A percentile compares a stretch with the other conserved stretches of the same genome.
Evolutionary conservation across 2,888 invertebrate species (phyloP).

Genomic region (Argyresthia albistria): DNA sequence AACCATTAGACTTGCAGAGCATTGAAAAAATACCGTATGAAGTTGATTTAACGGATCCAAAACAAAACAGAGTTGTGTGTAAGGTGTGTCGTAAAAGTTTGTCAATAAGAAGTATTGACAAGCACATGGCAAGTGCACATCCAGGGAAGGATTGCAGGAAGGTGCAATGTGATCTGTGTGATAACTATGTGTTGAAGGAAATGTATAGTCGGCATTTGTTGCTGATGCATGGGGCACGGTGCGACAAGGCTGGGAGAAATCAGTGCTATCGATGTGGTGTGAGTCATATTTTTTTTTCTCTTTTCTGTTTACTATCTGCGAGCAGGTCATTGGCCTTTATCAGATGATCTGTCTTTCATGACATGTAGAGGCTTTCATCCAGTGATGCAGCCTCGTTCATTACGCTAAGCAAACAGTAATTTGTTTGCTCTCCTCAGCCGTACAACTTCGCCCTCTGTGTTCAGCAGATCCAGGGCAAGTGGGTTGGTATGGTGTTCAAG

Average conservation of each 20-base stretch:
- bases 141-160: slow-evolving; percentile 31
- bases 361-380: too few relatives aligned
- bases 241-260: not conserved
- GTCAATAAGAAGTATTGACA: slow-evolving; percentile 29
- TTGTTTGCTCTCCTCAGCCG: too few relatives aligned
- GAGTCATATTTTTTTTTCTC: slow-evolving; percentile 13
- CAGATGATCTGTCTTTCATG: too few relatives aligned
- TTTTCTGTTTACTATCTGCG: not conserved
- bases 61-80: slow-evolving; percentile 23
- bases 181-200: slow-evolving; percentile 22
- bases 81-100: slow-evolving; percentile 33
- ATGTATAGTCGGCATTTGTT: slow-evolving; percentile 25
- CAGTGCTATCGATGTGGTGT: slow-evolving; percentile 24
- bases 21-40: not conserved
- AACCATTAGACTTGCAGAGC: not conserved
- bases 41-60: not conserved
- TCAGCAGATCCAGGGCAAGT: too few relatives aligned
- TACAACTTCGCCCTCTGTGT: too few relatives aligned
- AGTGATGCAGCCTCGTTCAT: too few relatives aligned
- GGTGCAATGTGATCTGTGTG: slow-evolving; percentile 37
- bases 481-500: too few relatives aligned
- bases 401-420: too few relatives aligned
- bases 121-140: slow-evolving; percentile 29
- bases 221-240: slow-evolving; percentile 21
- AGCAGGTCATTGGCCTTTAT: too few relatives aligned